A percentile compares a stretch with the other conserved stretches of the same genome.
Evolutionary conservation across 1,140 invertebrate genomes (phyloP).

Genomic region (Rhizoglyphus robini): DNA sequence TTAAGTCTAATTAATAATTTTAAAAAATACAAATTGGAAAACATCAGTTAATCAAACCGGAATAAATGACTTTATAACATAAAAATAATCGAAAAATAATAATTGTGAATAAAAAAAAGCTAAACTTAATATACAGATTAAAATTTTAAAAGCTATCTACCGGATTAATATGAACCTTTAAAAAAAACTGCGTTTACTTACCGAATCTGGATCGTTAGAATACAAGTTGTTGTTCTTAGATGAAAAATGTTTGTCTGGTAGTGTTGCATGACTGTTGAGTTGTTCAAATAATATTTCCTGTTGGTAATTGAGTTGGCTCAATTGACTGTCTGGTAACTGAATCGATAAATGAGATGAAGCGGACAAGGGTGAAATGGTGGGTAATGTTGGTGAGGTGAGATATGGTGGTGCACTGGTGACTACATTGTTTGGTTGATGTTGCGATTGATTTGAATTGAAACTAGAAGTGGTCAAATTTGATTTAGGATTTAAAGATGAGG

Average conservation of each 20-base stretch:
- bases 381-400: too few species aligned
- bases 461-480: not conserved
- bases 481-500: not conserved
- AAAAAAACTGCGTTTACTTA: not conserved
- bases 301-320: not conserved
- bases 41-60: too few species aligned
- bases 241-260: not conserved
- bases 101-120: too few species aligned
- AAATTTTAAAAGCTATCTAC: not conserved
- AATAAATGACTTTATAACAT: too few species aligned
- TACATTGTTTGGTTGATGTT: not conserved
- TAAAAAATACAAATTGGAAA: too few species aligned
- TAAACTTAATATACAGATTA: not conserved
- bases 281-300: slow-evolving; percentile 2
- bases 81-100: too few species aligned
- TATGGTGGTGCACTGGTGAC: not conserved
- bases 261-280: not conserved
- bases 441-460: too few species aligned
- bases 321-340: not conserved
- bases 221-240: not conserved
- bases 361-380: not conserved
- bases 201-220: not conserved
- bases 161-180: too few species aligned
- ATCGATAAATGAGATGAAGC: not conserved
- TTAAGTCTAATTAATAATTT: too few species aligned